Evolutionary conservation across 2,797 vertebrate genomes (phyloP).

Genomic region (Falco peregrinus): DNA sequence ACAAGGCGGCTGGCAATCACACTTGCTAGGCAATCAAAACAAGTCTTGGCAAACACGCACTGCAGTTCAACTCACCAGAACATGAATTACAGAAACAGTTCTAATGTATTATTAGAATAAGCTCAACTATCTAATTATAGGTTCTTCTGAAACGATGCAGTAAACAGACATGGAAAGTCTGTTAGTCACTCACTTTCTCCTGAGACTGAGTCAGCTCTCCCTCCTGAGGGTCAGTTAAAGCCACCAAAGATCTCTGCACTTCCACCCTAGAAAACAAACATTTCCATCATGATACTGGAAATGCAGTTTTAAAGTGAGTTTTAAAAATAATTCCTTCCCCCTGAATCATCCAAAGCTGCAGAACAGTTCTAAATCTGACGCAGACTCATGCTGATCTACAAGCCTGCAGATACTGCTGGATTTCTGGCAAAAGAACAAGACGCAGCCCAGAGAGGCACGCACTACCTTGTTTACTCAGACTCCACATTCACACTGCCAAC

Average conservation of each 20-base stretch:
- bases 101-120: not conserved
- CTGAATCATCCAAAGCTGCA: not conserved
- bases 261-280: slow-evolving; percentile 73
- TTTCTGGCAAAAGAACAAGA: slow-evolving; percentile 2
- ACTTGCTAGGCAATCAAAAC: not conserved
- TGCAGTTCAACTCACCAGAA: not conserved
- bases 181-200: slow-evolving; percentile 72
- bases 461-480: not conserved
- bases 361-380: slow-evolving; percentile 19
- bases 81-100: not conserved
- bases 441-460: not conserved
- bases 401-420: not conserved
- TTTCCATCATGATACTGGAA: slow-evolving; percentile 59
- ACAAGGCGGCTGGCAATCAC: rapidly evolving
- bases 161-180: slow-evolving; percentile 59
- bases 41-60: not conserved
- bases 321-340: slow-evolving; percentile 28
- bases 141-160: not conserved
- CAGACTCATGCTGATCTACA: not conserved
- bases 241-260: slow-evolving; percentile 69
- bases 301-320: slow-evolving; percentile 29
- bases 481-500: not conserved
- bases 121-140: slow-evolving; percentile 17
- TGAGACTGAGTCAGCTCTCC: slow-evolving; percentile 67
- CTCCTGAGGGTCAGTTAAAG: slow-evolving; percentile 71